Evolutionary conservation across 1,140 invertebrate species (phyloP).

Genomic region (Rhyzopertha dominica): DNA sequence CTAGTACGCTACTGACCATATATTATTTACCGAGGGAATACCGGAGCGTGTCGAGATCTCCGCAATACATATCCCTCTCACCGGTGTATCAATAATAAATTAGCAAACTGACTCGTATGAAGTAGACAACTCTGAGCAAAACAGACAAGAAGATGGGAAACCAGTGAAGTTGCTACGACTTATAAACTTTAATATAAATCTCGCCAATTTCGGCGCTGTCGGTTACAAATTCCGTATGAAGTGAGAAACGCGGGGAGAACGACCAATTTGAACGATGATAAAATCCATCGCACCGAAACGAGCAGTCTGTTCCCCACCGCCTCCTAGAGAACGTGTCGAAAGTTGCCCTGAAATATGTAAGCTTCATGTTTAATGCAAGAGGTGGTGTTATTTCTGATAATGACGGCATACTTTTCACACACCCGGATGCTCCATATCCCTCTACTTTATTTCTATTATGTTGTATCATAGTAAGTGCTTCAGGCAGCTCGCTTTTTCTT

Average conservation of each 20-base stretch:
- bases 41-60: no score
- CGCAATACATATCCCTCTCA: no score
- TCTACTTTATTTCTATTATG: no score
- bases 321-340: conserved; percentile 16
- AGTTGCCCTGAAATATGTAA: conserved; percentile 21
- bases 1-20: no score
- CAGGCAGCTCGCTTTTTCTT: no score
- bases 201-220: conserved; percentile 16
- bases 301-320: no score
- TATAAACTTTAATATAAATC: conserved; percentile 24
- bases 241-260: conserved; percentile 13
- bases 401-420: no score
- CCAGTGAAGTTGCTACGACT: no score
- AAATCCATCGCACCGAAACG: conserved; percentile 16
- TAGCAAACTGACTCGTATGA: conserved; percentile 7
- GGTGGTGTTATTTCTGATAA: no score
- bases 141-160: conserved; percentile 11
- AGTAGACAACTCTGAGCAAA: conserved; percentile 9
- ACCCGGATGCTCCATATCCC: no score
- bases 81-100: conserved; percentile 16
- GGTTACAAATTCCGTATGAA: conserved; percentile 16
- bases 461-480: no score
- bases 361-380: conserved; percentile 23
- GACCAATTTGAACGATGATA: conserved; percentile 23
- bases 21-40: no score